Evolutionary conservation across 1,140 invertebrate species (phyloP).

Genomic region (Andrena cerasifolii): DNA sequence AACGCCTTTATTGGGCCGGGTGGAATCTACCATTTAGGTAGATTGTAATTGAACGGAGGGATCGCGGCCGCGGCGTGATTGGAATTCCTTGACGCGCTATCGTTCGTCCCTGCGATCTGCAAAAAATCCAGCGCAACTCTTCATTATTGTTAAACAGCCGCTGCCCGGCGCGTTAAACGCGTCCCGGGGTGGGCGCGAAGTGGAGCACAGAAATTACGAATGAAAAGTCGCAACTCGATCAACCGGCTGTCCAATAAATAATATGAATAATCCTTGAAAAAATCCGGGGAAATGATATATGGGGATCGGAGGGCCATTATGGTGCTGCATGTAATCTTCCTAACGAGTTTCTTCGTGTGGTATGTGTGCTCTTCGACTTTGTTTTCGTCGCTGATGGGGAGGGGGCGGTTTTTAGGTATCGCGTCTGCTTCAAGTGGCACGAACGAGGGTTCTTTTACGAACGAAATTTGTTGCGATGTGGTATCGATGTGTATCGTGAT

Average conservation of each 20-base stretch:
- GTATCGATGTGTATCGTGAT: too few relatives aligned
- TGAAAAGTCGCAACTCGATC: not conserved
- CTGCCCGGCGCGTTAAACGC: not conserved
- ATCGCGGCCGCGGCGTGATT: not conserved
- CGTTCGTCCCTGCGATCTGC: slow-evolving; percentile 8
- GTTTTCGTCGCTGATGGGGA: not conserved
- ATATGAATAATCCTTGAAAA: not conserved
- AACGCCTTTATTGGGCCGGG: slow-evolving; percentile 42
- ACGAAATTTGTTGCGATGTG: too few relatives aligned
- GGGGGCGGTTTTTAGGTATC: not conserved
- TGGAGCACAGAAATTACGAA: not conserved
- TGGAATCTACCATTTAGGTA: slow-evolving; percentile 44
- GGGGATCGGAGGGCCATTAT: not conserved
- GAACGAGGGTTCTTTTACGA: too few relatives aligned
- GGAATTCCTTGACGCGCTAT: slow-evolving; percentile 37
- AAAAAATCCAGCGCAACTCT: not conserved
- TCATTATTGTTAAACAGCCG: slow-evolving; percentile 17
- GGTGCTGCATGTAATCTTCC: not conserved
- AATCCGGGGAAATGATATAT: slow-evolving; percentile 1
- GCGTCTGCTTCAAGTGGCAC: too few relatives aligned
- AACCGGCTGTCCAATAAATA: slow-evolving; percentile 16
- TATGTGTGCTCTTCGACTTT: not conserved
- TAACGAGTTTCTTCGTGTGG: slow-evolving; percentile 1
- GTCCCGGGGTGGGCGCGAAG: not conserved
- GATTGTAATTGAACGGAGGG: slow-evolving; percentile 31